These are phyloP conservation scores for Limnephilus auricula DNA, from an alignment of 2,888 invertebrate species.

Conservation along the genomic window DNA sequence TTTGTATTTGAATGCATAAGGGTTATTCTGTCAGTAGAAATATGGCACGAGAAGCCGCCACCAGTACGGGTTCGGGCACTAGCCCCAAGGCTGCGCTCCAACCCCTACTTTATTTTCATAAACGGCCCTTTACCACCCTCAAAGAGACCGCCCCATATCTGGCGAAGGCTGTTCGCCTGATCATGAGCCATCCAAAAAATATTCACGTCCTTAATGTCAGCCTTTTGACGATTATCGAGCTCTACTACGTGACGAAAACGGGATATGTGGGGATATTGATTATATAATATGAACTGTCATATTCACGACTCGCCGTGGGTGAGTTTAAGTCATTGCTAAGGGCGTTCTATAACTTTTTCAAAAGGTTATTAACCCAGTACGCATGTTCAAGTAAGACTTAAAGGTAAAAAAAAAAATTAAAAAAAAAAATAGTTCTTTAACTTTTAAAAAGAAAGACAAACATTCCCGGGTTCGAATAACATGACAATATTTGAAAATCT, in stretches of 20 bases:
- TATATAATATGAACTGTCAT: not conserved
- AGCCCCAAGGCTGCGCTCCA: not conserved
- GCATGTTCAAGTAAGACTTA: not conserved
- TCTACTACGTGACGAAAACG: slow-evolving; percentile 16
- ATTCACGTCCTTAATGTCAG: slow-evolving; percentile 42
- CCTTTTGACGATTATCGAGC: slow-evolving; percentile 33
- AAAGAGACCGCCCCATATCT: not conserved
- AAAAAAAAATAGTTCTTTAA: too few species aligned
- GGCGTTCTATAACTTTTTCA: not conserved
- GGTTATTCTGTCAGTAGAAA: not conserved
- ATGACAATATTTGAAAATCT: too few species aligned
- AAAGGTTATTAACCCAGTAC: too few species aligned
- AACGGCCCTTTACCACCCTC: not conserved
- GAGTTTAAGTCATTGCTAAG: not conserved
- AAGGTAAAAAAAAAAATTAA: too few species aligned
- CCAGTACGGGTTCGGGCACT: too few species aligned
- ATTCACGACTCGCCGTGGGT: not conserved
- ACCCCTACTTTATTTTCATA: slow-evolving; percentile 20
- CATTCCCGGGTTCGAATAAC: too few species aligned
- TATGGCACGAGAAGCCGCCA: not conserved
- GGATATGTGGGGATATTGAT: not conserved
- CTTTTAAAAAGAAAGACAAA: too few species aligned
- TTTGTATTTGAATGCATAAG: not conserved
- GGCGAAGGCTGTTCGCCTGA: slow-evolving; percentile 10
- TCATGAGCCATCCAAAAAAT: slow-evolving; percentile 28